Base-by-base conservation (phyloP, 2,113 vertebrate species). In the Daubentonia madagascariensis region DNA sequence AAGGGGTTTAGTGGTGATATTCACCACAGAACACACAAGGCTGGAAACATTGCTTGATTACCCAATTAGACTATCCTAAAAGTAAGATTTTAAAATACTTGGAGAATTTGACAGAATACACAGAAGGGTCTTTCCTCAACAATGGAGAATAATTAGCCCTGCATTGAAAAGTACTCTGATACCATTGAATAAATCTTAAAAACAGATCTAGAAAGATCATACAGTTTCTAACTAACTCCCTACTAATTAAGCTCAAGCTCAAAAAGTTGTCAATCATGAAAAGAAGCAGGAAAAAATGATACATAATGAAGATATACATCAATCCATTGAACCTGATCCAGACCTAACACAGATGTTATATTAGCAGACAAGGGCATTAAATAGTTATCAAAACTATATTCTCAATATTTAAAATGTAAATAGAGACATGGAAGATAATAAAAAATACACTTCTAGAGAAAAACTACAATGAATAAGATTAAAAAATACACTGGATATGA, bases 11-110 rank as follows among this genome's bases (percentile, higher is more conserved):
- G 23, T 54, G 18, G 14, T 17, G 17, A 32, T 10, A 37, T 20
- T 28, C 2, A 3, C 10, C 13, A 11, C 1, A 17, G 13, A 3
- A 22, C 4, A 48, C 25, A 35, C 5, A 11, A n/a, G 20, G 1
- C 13, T 48, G 14, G 18, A 85, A 45, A 54, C 1, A 54, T 30
- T 80, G 32, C 28, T 73, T 94, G 7, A 63, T 63, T 30, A 63
- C 28, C 25, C 17, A 12, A 4, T n/a, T 32, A 72, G 30, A 35
- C 5, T 3, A 14, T 37, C 63, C 30, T 0, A 28, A 61, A 73
- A 6, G 3, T 0, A 65, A 8, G 1, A 48, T 37, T 73, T 57
- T 40, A 6, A 59, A 57, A 28, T 75, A 59, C 18, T 35, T 40
- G 9, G 54, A 23, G 13, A 57, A 63, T 63, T 72, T 54, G 8